Evolutionary conservation across 1,140 invertebrate species (phyloP).

Genomic region (Armadillidium nasatum): DNA sequence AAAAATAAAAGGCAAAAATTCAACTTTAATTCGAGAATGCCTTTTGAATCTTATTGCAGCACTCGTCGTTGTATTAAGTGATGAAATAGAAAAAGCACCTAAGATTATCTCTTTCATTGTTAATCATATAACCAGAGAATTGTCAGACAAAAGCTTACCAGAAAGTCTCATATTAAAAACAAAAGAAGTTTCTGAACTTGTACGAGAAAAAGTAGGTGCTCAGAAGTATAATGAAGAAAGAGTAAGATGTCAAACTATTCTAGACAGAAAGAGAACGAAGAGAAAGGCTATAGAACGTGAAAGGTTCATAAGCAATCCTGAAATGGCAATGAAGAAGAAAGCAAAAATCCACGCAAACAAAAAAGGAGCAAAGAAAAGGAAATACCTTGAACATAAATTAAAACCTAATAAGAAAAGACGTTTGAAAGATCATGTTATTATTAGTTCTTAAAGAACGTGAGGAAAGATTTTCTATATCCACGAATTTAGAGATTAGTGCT

Average conservation of each 20-base stretch:
- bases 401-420: background rate
- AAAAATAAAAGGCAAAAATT: conserved; percentile 23
- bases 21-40: conserved; percentile 33
- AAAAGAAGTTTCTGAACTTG: conserved; percentile 32
- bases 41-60: conserved; percentile 43
- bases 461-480: no score
- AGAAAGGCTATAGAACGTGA: conserved; percentile 22
- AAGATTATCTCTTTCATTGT: conserved; percentile 32
- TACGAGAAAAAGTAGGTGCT: conserved; percentile 35
- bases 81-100: conserved; percentile 19
- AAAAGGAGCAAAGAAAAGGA: background rate
- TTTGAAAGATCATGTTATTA: background rate
- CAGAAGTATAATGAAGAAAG: conserved; percentile 34
- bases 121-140: conserved; percentile 36
- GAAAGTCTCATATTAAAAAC: conserved; percentile 24
- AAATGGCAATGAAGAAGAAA: conserved; percentile 1
- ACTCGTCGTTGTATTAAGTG: conserved; percentile 28
- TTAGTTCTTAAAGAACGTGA: no score
- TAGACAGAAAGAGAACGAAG: background rate
- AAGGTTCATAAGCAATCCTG: conserved; percentile 25
- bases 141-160: conserved; percentile 30
- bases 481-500: no score
- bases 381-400: background rate
- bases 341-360: background rate
- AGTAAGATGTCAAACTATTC: background rate